Conservation (phyloP, 2,797 vertebrate genomes). For the Pipistrellus kuhlii region DNA sequence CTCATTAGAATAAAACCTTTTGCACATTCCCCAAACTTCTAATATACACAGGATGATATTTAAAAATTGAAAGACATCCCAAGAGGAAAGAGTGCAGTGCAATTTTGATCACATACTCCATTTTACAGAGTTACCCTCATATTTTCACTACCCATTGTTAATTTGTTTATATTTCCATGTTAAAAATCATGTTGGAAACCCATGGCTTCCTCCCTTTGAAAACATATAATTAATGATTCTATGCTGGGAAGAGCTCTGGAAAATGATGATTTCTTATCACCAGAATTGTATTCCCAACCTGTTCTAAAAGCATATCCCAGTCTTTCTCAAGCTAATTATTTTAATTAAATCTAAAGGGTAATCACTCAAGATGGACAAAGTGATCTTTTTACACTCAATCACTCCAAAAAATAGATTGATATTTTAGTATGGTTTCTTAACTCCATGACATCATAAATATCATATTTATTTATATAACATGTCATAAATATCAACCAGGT, state of each 20-base stretch:
- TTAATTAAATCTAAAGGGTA: neutral
- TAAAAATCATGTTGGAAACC: slow-evolving; percentile 55
- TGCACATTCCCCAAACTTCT: neutral
- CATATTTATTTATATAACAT: slow-evolving; percentile 48
- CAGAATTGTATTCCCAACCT: slow-evolving; percentile 57
- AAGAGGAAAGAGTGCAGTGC: slow-evolving; percentile 9
- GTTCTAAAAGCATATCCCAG: slow-evolving; percentile 32
- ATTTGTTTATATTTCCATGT: slow-evolving; percentile 51
- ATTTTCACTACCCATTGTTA: slow-evolving; percentile 57
- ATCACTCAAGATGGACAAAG: slow-evolving; percentile 30
- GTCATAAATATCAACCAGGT: slow-evolving; percentile 29
- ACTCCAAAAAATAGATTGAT: slow-evolving; percentile 10
- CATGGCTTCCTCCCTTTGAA: slow-evolving; percentile 33
- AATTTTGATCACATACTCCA: slow-evolving; percentile 36
- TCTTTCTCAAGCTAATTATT: slow-evolving; percentile 52
- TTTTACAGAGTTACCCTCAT: no score
- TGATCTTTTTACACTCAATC: neutral
- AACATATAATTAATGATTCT: slow-evolving; percentile 44
- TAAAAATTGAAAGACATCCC: slow-evolving; percentile 37
- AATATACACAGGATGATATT: neutral
- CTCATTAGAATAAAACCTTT: slow-evolving; percentile 46
- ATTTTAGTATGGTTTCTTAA: slow-evolving; percentile 51
- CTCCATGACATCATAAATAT: slow-evolving; percentile 10
- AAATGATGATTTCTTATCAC: slow-evolving; percentile 57
- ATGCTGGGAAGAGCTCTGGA: slow-evolving; percentile 49